Conservation (phyloP, 2,797 vertebrate species). For the Orientallactaga sibirica region DNA sequence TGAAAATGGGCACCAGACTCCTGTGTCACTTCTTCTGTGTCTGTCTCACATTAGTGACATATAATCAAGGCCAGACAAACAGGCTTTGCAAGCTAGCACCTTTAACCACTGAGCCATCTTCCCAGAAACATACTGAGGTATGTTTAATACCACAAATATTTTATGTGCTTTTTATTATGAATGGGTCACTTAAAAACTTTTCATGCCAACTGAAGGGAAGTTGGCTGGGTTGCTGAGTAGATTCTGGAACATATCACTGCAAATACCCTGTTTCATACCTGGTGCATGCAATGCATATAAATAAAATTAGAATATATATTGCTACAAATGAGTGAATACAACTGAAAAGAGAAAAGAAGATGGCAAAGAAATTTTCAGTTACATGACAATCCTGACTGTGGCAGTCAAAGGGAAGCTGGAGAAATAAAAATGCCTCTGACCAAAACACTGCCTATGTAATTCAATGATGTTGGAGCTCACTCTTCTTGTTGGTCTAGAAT, state of each 20-base stretch:
- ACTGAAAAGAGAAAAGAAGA: conserved; percentile 9
- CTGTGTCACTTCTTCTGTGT: too few relatives aligned
- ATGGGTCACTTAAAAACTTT: not conserved
- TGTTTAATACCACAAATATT: not conserved
- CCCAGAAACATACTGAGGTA: too few relatives aligned
- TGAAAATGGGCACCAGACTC: too few relatives aligned
- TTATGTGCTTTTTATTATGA: not conserved
- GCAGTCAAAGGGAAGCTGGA: not conserved
- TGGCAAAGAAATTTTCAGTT: not conserved
- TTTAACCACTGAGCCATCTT: too few relatives aligned
- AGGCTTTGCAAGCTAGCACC: too few relatives aligned
- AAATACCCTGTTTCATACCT: not conserved
- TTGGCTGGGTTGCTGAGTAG: not conserved
- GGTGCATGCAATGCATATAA: not conserved
- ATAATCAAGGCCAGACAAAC: too few relatives aligned
- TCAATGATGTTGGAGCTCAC: too few relatives aligned
- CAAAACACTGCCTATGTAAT: too few relatives aligned
- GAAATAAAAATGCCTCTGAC: not conserved
- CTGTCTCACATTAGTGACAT: too few relatives aligned
- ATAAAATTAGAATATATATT: not conserved
- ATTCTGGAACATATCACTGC: not conserved
- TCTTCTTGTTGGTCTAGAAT: too few relatives aligned
- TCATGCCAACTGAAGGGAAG: not conserved
- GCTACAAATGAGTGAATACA: not conserved
- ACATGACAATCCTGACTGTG: not conserved